phyloP scores from a whole-genome alignment of 2,113 vertebrate genomes.

The Periophthalmodon schlosseri region DNA sequence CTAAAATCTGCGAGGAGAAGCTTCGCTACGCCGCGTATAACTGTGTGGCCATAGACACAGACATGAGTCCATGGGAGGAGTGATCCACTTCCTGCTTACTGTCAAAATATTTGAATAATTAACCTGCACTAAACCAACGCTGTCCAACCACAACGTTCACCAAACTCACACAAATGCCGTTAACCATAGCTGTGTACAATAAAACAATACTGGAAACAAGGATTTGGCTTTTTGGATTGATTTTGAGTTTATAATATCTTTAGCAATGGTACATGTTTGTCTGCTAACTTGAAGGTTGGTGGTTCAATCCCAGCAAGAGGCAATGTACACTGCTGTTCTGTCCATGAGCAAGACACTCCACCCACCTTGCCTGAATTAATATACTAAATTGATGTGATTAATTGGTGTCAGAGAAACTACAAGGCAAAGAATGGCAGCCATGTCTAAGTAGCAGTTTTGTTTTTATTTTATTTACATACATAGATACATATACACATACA shows the following conservation, averaged over 20 bases:
- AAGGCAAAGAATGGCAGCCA: too few species aligned
- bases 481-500: too few species aligned
- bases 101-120: neutral
- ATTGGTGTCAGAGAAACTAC: too few species aligned
- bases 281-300: too few species aligned
- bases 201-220: slow-evolving; percentile 1
- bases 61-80: slow-evolving; percentile 98
- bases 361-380: too few species aligned
- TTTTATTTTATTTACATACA: too few species aligned
- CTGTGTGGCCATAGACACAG: slow-evolving; percentile 96
- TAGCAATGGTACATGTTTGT: neutral
- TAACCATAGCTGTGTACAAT: slow-evolving; percentile 5
- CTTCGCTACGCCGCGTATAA: slow-evolving; percentile 96
- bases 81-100: slow-evolving; percentile 61
- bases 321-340: too few species aligned
- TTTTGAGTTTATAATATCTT: neutral
- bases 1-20: slow-evolving; percentile 95
- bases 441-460: too few species aligned
- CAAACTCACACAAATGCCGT: neutral
- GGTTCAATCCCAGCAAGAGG: too few species aligned
- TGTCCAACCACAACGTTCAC: neutral
- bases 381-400: too few species aligned
- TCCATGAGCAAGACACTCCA: too few species aligned
- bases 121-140: slow-evolving; percentile 21
- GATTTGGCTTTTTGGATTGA: neutral